phyloP scores from a whole-genome alignment of 2,888 invertebrate species.

The Agrotis ipsilon region DNA sequence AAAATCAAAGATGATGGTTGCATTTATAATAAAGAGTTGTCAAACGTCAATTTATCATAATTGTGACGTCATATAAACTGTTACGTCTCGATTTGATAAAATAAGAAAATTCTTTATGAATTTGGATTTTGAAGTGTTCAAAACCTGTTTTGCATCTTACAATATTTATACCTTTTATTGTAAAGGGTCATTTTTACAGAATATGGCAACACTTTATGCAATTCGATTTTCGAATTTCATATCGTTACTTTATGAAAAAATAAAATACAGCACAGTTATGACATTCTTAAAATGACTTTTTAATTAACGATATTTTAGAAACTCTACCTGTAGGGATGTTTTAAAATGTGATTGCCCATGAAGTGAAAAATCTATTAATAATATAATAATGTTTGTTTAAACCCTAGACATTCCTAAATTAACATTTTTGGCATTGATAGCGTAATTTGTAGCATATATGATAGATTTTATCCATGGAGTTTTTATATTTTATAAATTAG shows the following conservation, averaged over 20 bases:
- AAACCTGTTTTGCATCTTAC: conserved; percentile 29
- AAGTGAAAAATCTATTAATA: conserved; percentile 21
- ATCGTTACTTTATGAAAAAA: not conserved
- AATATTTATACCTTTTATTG: not conserved
- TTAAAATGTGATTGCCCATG: not conserved
- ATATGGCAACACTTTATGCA: conserved; percentile 17
- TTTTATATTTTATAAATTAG: conserved; percentile 55
- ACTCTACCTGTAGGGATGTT: not conserved
- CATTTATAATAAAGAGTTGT: conserved; percentile 63
- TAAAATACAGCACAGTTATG: conserved; percentile 11
- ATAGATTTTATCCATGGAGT: conserved; percentile 52
- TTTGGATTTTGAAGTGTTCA: conserved; percentile 31
- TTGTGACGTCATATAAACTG: conserved; percentile 8
- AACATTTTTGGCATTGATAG: conserved; percentile 56
- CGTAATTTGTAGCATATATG: conserved; percentile 36
- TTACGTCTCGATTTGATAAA: not conserved
- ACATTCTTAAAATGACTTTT: conserved; percentile 20
- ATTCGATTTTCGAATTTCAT: not conserved
- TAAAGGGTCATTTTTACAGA: conserved; percentile 23
- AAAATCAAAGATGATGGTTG: conserved; percentile 61
- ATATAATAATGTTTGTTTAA: conserved; percentile 47
- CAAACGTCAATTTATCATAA: conserved; percentile 35
- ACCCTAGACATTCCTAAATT: conserved; percentile 70
- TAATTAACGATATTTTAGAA: conserved; percentile 14
- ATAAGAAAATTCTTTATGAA: conserved; percentile 2